Evolutionary conservation across 2,113 vertebrate genomes (phyloP), one percentile per base, ranked within the genome.

Genomic region (Bolborhynchus lineola): DNA sequence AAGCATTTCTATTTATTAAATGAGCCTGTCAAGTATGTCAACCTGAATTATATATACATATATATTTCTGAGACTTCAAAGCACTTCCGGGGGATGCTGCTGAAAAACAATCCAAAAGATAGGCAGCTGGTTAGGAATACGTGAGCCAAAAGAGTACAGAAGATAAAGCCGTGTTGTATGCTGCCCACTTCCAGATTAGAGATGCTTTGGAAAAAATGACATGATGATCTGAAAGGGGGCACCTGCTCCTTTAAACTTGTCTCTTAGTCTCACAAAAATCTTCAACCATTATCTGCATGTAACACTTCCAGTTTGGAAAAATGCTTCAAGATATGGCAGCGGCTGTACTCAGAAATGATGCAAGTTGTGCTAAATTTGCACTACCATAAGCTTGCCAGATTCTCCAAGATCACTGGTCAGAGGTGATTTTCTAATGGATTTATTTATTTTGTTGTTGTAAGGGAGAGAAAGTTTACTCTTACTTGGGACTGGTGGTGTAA

Each of bases 61-160:
- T 93, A 64, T 91, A 94, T 88, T 97, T 94, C 44, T 82, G 91
- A 96, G 90, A 98, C 97, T 98, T 98, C 97, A 98, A 98, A 98
- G 97, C 74, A 90, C 92, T 97, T 97, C 94, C 97, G 88, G 86
- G 91, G 97, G 91, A 97, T 89, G 71, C 96, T 94, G 96, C 93
- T 96, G 90, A 90, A 95, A 94, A 97, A 87, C 86, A 94, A 94
- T 78, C 83, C 92, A 50, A 75, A 95, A 85, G 93, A 96, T 92
- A 92, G 91, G 83, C 67, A 72, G 95, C 88, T 91, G 93, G 85
- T 84, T 46, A 74, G 57, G 82, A 94, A 44, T 75, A 72, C 46
- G 47, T 7, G 50, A 91, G 71, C 88, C 92, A 93, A 87, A 86
- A 94, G 82, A 96, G 80, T 3, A 4, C 46, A 44, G 49, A 50